Evolutionary conservation across 1,140 invertebrate genomes (phyloP), one percentile per base, ranked within the genome.

Genomic region (Drosophila bocqueti): DNA sequence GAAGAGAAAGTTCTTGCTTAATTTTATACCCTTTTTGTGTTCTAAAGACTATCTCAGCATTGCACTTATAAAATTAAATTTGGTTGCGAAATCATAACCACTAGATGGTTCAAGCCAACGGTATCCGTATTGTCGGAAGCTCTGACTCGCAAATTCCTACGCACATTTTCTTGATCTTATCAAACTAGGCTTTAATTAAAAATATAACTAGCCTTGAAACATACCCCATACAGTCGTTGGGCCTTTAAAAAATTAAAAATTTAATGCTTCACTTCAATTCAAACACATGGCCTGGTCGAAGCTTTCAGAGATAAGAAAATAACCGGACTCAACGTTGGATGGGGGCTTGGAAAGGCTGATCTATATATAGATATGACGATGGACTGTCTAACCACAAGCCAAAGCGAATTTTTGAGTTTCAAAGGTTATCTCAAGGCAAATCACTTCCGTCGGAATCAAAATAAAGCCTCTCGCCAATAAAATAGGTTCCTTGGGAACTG

Each of bases 361-460:
- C 76, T 87, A 87, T 80, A 62, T 77, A 87, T 83, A 87, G 79
- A 83, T 87, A 87, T 87, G 83, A 87, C 83, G 80, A 79, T 86
- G 74, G 34, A 43, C 47, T 45, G 72, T 64, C 75, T 68, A 52
- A 29, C 65, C 54, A 68, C 34, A 61, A 47, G 42, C 26, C 45
- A 11, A 29, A 42, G 38, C 40, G 29, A 40, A 65, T 64, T 64
- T 63, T 72, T 42, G 10, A 36, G 36, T 36, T n/a, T 58, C 59
- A 80, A 60, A 72, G 83, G 84, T 87, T 87, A 87, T 87, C 83
- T 87, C 83, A 71, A 58, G 45, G 57, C 71, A 52, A 80, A 87
- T 82, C 62, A 79, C 83, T 85, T 85, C 83, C 83, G 83, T 63
- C 52, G 42, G 54, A 67, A 68, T 76, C 61, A 79, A 81, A 81